Evolutionary conservation across 2,888 invertebrate species (phyloP).

Genomic region (Argyra leucocephala): DNA sequence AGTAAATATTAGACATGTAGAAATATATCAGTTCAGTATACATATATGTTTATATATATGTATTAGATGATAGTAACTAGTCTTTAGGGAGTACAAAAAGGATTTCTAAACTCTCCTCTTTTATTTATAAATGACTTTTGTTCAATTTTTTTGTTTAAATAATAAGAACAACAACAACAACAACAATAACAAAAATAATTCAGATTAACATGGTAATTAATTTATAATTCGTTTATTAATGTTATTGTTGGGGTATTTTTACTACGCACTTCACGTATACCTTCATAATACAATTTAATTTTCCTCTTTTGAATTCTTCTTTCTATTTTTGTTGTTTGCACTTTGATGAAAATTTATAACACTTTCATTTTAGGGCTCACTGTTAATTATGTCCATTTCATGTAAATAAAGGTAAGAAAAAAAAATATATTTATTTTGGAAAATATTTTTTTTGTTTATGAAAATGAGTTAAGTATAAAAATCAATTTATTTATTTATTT

Average conservation of each 20-base stretch:
- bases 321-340: too few relatives aligned
- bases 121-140: not conserved
- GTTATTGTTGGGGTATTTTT: not conserved
- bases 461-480: too few relatives aligned
- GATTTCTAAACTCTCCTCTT: not conserved
- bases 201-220: slow-evolving; percentile 4
- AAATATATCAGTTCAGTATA: too few relatives aligned
- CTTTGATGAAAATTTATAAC: too few relatives aligned
- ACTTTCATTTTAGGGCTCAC: too few relatives aligned
- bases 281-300: not conserved
- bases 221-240: not conserved
- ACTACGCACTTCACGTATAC: not conserved
- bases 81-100: not conserved
- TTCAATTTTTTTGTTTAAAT: not conserved
- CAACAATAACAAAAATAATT: not conserved
- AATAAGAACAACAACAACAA: too few relatives aligned
- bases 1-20: not conserved
- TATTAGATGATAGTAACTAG: too few relatives aligned
- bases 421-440: too few relatives aligned
- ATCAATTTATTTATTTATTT: too few relatives aligned
- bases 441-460: too few relatives aligned
- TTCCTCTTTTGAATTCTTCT: not conserved
- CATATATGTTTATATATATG: too few relatives aligned
- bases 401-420: too few relatives aligned
- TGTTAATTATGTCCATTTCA: not conserved